These are phyloP conservation scores for Archips crataeganus DNA, from an alignment of 2,888 invertebrate genomes.

Conservation along the genomic window DNA sequence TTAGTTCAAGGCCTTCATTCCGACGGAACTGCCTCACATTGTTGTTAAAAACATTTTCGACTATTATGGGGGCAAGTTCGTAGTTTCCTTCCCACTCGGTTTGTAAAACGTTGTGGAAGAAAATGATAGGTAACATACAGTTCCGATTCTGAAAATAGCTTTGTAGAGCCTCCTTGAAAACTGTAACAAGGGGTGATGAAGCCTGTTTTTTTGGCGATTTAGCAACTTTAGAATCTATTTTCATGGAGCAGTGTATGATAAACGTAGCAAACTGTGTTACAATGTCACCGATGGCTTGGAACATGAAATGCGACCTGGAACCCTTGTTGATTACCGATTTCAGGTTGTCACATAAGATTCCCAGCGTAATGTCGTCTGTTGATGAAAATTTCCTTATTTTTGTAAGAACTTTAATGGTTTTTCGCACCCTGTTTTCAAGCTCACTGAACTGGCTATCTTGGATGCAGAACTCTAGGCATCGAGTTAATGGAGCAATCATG, in stretches of 20 bases:
- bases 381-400: slow-evolving; percentile 87
- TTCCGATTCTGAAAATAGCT: slow-evolving; percentile 88
- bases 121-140: slow-evolving; percentile 87
- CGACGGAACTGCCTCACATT: slow-evolving; percentile 88
- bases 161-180: slow-evolving; percentile 83
- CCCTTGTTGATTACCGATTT: slow-evolving; percentile 88
- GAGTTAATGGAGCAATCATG: slow-evolving; percentile 89
- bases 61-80: slow-evolving; percentile 84
- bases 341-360: slow-evolving; percentile 83
- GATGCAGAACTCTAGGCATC: slow-evolving; percentile 89
- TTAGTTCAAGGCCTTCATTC: slow-evolving; percentile 88
- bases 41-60: slow-evolving; percentile 86
- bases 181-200: slow-evolving; percentile 71
- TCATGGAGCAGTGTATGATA: slow-evolving; percentile 87
- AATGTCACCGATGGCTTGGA: slow-evolving; percentile 88
- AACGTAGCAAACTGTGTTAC: slow-evolving; percentile 88
- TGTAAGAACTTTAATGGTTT: slow-evolving; percentile 87
- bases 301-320: slow-evolving; percentile 86
- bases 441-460: slow-evolving; percentile 89
- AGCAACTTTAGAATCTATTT: slow-evolving; percentile 63
- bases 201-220: slow-evolving; percentile 68
- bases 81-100: slow-evolving; percentile 88
- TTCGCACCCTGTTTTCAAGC: slow-evolving; percentile 87
- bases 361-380: slow-evolving; percentile 82
- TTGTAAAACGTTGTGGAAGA: slow-evolving; percentile 88